Evolutionary conservation across 2,888 invertebrate genomes (phyloP), one percentile per base, ranked within the genome.

Genomic region (Drosophila nr. medialis): DNA sequence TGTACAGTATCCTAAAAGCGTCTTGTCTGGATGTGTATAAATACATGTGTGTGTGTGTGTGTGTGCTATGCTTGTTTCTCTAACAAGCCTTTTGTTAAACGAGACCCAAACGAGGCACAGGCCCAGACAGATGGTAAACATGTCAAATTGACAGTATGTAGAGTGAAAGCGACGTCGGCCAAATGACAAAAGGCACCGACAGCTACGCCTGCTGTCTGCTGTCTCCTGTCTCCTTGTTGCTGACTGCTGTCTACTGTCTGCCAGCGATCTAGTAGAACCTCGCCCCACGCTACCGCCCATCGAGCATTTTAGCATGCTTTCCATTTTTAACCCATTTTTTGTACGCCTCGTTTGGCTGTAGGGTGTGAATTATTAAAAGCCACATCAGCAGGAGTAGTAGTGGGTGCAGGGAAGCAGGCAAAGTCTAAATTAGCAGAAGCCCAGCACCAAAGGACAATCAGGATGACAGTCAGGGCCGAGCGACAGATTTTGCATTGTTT

Each of bases 101-200:
- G 87, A 85, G 81, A 74, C 51, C 53, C 51, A 49, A 51, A 59
- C 50, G 58, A 64, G 71, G 69, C 65, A 62, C 64, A 65, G 65
- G 63, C 85, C 85, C 85, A 87, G 88, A 88, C 88, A 88, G 84
- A 86, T 89, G 90, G 89, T 89, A 89, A 89, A 89, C 88, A 90
- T 80, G 88, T 90, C 90, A 89, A 80, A 90, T 89, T 90, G 90
- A 80, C 81, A 79, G 81, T 80, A 69, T 78, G 80, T 80, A 77
- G 83, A 83, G 87, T 84, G 81, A 89, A 85, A 85, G 86, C 88
- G 81, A 88, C 80, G 75, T 75, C 71, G 83, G 80, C 65, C 75
- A 75, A 77, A 79, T 85, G 87, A 82, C 87, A 84, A 84, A 87
- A 85, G 72, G 72, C 76, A 70, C 68, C 84, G 63, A 65, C 68